Percentiles rank a stretch among this genome's conserved stretches.
Evolutionary conservation across 2,113 vertebrate genomes (phyloP).

Genomic region (Baryphthengus martii): DNA sequence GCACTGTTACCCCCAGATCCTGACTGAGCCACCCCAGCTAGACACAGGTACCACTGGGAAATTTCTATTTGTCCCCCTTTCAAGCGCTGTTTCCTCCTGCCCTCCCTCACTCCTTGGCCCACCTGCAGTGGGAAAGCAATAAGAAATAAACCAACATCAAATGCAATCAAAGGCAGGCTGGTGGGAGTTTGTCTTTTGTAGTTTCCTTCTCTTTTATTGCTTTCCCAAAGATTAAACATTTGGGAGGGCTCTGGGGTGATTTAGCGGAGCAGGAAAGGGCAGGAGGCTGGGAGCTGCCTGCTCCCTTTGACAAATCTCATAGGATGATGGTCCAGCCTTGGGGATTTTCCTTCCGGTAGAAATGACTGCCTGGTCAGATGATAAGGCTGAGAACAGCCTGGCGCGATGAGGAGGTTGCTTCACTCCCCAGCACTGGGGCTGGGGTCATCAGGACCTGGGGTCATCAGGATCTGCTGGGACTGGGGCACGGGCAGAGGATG

Average conservation of each 20-base stretch:
- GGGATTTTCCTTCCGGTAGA: background rate
- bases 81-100: background rate
- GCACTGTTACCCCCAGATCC: background rate
- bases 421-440: background rate
- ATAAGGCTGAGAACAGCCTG: background rate
- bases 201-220: constrained; percentile 45
- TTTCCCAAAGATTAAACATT: constrained; percentile 24
- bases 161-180: constrained; percentile 1
- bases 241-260: background rate
- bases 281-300: background rate
- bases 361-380: background rate
- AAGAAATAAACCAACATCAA: background rate
- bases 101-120: background rate
- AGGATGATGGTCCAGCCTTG: background rate
- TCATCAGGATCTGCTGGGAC: background rate
- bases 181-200: constrained; percentile 25
- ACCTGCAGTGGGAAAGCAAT: background rate
- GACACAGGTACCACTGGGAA: background rate
- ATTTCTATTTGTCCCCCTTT: background rate
- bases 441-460: background rate
- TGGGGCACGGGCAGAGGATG: background rate
- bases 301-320: background rate
- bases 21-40: background rate
- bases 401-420: background rate
- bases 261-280: constrained; percentile 17